phyloP scores from a whole-genome alignment of 2,113 vertebrate genomes.

The Engystomops pustulosus region DNA sequence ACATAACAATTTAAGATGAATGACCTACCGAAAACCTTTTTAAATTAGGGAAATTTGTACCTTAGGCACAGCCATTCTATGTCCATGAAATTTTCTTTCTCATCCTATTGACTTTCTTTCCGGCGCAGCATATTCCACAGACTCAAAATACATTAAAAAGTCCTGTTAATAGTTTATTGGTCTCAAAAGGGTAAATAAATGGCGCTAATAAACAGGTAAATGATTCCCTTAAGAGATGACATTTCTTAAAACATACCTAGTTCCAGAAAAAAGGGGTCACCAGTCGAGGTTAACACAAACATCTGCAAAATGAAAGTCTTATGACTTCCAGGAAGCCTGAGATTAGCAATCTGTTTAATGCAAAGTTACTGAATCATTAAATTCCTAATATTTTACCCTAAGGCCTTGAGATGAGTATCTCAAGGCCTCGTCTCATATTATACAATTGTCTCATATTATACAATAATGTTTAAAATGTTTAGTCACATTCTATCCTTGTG shows the following conservation, averaged over 20 bases:
- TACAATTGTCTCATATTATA: too few relatives aligned
- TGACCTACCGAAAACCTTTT: too few relatives aligned
- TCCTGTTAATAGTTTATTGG: neutral
- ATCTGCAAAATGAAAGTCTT: conserved; percentile 30
- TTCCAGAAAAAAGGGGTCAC: conserved; percentile 12
- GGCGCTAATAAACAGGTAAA: conserved; percentile 9
- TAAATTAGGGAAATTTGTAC: too few relatives aligned
- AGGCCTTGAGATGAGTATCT: conserved; percentile 34
- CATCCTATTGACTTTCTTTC: neutral
- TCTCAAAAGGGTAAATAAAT: conserved; percentile 27
- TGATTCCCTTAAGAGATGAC: conserved; percentile 17
- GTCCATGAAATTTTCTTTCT: neutral
- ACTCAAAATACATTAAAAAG: too few relatives aligned
- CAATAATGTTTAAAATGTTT: neutral
- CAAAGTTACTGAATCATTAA: conserved; percentile 26
- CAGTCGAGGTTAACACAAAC: conserved; percentile 10
- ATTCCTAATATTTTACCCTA: conserved; percentile 32
- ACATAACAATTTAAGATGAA: too few relatives aligned
- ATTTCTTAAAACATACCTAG: conserved; percentile 22
- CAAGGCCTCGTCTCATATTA: neutral
- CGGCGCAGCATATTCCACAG: neutral
- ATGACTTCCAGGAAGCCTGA: conserved; percentile 27
- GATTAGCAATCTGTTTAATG: conserved; percentile 16
- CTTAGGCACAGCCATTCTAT: too few relatives aligned
- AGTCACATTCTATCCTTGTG: neutral